Percentiles rank a stretch among this genome's conserved stretches.
These are phyloP conservation scores for Papilio xuthus DNA, from an alignment of 1,140 invertebrate species.

Conservation along the genomic window DNA sequence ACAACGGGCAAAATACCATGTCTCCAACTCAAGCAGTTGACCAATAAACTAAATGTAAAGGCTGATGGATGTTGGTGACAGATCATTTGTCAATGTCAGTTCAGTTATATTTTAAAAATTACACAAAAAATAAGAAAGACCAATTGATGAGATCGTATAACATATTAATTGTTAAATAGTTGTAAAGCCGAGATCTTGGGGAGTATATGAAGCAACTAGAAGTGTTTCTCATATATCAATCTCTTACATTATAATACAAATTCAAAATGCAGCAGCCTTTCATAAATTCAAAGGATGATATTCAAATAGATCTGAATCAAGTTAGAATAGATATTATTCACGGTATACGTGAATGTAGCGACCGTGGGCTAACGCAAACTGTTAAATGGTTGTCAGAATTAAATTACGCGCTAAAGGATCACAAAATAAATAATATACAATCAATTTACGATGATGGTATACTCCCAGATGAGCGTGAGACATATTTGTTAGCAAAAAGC, in stretches of 20 bases:
- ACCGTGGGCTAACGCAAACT: conserved; percentile 86
- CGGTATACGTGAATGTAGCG: conserved; percentile 86
- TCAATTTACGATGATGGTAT: conserved; percentile 72
- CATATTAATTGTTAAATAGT: not conserved
- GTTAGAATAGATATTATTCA: conserved; percentile 85
- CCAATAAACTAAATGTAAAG: not conserved
- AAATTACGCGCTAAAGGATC: conserved; percentile 87
- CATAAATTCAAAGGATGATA: conserved; percentile 64
- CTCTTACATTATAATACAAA: not conserved
- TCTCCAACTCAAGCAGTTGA: not conserved
- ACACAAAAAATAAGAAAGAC: not conserved
- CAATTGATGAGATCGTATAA: not conserved
- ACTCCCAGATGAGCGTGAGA: conserved; percentile 84
- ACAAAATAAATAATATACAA: conserved; percentile 79
- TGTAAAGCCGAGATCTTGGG: not conserved
- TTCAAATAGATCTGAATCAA: conserved; percentile 83
- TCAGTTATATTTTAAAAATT: not conserved
- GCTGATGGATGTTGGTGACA: not conserved
- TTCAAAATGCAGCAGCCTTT: conserved; percentile 60
- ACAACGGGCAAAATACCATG: not conserved
- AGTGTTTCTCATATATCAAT: not conserved
- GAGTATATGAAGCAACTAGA: conserved; percentile 1
- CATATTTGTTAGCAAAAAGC: conserved; percentile 91
- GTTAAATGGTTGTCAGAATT: conserved; percentile 94
- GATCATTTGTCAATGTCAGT: not conserved